These are phyloP conservation scores for Syrmaticus mikado DNA, from an alignment of 2,113 vertebrate genomes.

Conservation along the genomic window DNA sequence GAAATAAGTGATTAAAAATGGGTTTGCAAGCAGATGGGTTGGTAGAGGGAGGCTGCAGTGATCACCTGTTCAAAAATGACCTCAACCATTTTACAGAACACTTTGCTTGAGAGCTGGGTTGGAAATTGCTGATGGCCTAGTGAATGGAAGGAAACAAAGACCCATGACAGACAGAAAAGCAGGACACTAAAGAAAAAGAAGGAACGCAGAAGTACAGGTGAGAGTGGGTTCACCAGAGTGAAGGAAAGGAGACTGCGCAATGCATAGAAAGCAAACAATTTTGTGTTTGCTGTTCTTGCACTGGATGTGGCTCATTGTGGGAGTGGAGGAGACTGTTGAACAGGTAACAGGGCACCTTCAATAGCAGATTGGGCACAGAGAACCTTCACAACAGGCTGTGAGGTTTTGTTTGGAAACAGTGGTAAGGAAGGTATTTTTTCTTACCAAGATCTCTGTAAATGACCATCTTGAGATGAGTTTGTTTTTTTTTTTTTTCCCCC, in stretches of 20 bases:
- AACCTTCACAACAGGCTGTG: neutral
- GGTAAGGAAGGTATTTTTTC: neutral
- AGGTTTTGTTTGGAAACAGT: neutral
- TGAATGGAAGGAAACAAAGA: neutral
- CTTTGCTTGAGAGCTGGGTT: neutral
- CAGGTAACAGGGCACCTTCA: neutral
- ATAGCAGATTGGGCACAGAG: neutral
- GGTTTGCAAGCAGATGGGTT: neutral
- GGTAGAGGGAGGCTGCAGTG: neutral
- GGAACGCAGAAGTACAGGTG: neutral
- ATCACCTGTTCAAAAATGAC: neutral
- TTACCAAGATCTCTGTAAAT: neutral
- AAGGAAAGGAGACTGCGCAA: neutral
- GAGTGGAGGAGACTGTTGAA: neutral
- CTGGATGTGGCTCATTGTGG: fast-evolving
- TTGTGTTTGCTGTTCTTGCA: neutral
- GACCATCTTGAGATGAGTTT: neutral
- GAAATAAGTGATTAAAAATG: neutral
- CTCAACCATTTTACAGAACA: neutral
- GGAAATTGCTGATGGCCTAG: neutral
- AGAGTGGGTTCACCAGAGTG: neutral
- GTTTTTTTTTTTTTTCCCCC: neutral
- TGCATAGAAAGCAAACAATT: neutral
- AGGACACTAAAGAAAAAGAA: neutral
- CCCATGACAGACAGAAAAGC: neutral